Conservation (phyloP, 2,888 invertebrate genomes). For the Tachina fera region DNA sequence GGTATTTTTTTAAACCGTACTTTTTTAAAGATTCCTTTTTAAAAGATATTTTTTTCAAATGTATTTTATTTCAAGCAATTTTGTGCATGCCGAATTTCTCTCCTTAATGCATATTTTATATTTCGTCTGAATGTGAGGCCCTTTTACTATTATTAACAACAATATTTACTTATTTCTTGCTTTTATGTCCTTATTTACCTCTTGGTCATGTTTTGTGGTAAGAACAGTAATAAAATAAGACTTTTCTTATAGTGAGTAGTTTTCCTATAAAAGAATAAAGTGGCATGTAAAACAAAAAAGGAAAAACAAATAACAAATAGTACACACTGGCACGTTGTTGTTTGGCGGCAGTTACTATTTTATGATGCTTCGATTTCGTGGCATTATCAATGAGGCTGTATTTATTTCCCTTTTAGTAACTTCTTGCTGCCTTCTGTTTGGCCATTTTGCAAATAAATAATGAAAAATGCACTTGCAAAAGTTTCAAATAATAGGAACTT, state of each 20-base stretch:
- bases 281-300: background rate
- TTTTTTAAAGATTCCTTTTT: background rate
- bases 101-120: background rate
- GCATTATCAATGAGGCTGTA: slow-evolving; percentile 77
- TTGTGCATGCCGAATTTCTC: background rate
- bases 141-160: background rate
- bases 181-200: background rate
- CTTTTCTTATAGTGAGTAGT: slow-evolving; percentile 50
- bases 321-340: slow-evolving; percentile 57
- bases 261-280: slow-evolving; percentile 28
- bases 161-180: background rate
- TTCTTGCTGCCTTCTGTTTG: slow-evolving; percentile 24
- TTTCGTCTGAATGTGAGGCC: too few species aligned
- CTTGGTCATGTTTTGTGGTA: slow-evolving; percentile 9
- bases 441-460: slow-evolving; percentile 52
- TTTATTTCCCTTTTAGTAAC: slow-evolving; percentile 35
- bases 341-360: slow-evolving; percentile 74
- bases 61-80: background rate
- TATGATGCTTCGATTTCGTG: slow-evolving; percentile 80
- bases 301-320: background rate
- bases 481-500: slow-evolving; percentile 31
- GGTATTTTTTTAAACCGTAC: background rate
- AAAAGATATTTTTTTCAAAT: too few species aligned
- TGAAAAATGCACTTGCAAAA: slow-evolving; percentile 58
- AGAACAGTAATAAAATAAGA: slow-evolving; percentile 62